Base-by-base conservation (phyloP, 2,888 invertebrate genomes). In the Hartigia nigra region DNA sequence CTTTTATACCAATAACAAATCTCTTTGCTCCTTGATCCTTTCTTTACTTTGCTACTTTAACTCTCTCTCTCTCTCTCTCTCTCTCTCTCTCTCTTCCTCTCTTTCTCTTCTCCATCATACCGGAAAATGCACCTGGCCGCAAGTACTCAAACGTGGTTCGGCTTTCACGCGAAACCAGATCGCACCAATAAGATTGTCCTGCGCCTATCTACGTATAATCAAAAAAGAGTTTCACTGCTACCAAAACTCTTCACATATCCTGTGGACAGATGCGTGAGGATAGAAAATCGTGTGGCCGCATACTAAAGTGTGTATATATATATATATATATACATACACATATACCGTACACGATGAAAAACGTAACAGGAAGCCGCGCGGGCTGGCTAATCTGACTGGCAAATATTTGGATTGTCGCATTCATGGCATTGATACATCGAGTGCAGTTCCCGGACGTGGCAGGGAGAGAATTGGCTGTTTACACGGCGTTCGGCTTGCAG, bases 401-500 rank as follows among this genome's bases (percentile, higher is more conserved):
- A 91, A 91, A 91, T 91, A 91, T 91, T 91, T 91, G 89, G 91
- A 90, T 91, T 90, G 91, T 91, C 90, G 89, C 86, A 88, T 89
- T 90, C 86, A 87, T 77, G 88, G 88, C 86, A 89, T 88, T 88
- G 89, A 90, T 90, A 89, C 86, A 88, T 89, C 85, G 87, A 90
- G 89, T 88, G 87, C 79, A 82, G 81, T 78, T 77, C 82, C 78
- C 82, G 81, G 83, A 81, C 12, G 72, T 31, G 75, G 34, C 78
- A 79, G 80, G 70, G 77, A 79, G 12, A 70, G 36, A 39, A 55
- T 36, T 23, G 55, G 55, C 12, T 37, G 75, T 76, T 72, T 81
- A 83, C 85, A 83, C 81, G 81, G 74, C 85, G 81, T 87, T 85
- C 84, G 82, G 82, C 76, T 81, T 83, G 75, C 70, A 79, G 81